phyloP scores from a whole-genome alignment of 2,113 vertebrate genomes.

The Petaurus breviceps region DNA sequence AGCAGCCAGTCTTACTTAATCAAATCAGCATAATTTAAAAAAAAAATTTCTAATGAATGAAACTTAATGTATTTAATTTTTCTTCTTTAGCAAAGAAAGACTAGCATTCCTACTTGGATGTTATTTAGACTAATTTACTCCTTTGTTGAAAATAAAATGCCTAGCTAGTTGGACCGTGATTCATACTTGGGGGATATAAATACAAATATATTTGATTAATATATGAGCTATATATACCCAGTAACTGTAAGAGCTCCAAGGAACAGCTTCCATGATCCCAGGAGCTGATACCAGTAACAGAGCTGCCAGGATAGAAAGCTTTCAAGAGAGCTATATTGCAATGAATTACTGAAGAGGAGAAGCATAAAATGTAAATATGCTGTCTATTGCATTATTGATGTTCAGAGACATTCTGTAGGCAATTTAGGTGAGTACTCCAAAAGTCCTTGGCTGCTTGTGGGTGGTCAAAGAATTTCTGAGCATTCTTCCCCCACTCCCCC shows the following conservation, averaged over 20 bases:
- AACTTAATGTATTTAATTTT: conserved; percentile 6
- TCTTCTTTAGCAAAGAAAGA: not conserved
- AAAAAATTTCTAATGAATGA: not conserved
- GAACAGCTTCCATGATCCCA: not conserved
- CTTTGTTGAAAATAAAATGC: conserved; percentile 26
- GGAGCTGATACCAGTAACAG: not conserved
- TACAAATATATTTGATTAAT: not conserved
- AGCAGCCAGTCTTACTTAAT: not conserved
- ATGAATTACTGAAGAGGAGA: not conserved
- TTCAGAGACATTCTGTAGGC: conserved; percentile 6
- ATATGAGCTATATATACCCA: not conserved
- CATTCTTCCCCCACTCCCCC: not conserved
- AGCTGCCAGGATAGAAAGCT: not conserved
- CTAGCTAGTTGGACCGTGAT: not conserved
- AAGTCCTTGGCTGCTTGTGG: conserved; percentile 55
- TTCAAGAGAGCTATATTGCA: conserved; percentile 26
- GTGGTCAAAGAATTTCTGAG: conserved; percentile 63
- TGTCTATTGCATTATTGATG: conserved; percentile 46
- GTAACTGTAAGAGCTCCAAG: not conserved
- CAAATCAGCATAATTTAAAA: conserved; percentile 12
- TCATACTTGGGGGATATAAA: conserved; percentile 1
- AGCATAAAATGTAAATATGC: conserved; percentile 41
- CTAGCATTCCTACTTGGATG: not conserved
- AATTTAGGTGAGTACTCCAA: not conserved
- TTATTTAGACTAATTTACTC: not conserved